Conservation (phyloP, 2,888 invertebrate species). For the Esperia sulphurella region DNA sequence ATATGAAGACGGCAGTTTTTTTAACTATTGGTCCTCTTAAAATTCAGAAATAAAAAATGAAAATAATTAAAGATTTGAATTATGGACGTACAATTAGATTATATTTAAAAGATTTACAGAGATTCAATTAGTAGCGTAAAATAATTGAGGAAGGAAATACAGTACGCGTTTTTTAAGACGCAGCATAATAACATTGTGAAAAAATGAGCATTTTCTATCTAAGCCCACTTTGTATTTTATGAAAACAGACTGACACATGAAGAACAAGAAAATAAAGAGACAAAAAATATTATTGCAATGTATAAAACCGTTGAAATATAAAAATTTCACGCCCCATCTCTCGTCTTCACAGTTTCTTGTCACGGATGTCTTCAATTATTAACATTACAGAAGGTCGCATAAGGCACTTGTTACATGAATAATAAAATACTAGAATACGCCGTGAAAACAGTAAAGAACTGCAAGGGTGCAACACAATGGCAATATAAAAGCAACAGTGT, state of each 20-base stretch:
- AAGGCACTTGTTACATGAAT: constrained; percentile 70
- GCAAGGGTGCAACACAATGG: constrained; percentile 69
- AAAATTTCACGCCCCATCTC: constrained; percentile 31
- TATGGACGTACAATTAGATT: no score
- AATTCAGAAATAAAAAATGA: no score
- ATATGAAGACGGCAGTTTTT: no score
- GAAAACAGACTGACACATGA: not conserved
- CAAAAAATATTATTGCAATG: constrained; percentile 2
- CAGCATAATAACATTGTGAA: no score
- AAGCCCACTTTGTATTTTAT: not conserved
- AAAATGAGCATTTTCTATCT: not conserved
- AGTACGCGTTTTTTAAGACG: no score
- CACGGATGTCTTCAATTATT: constrained; percentile 70
- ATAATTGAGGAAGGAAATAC: no score
- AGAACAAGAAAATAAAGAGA: not conserved
- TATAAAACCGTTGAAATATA: constrained; percentile 29
- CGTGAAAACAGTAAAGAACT: constrained; percentile 65
- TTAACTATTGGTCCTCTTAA: no score
- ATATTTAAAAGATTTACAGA: no score
- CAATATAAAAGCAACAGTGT: constrained; percentile 72
- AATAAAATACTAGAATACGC: constrained; percentile 68
- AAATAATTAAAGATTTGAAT: no score
- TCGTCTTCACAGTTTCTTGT: constrained; percentile 37
- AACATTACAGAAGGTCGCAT: constrained; percentile 58
- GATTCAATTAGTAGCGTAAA: no score